Evolutionary conservation across 2,113 vertebrate genomes (phyloP).

Genomic region (Anseranas semipalmata): DNA sequence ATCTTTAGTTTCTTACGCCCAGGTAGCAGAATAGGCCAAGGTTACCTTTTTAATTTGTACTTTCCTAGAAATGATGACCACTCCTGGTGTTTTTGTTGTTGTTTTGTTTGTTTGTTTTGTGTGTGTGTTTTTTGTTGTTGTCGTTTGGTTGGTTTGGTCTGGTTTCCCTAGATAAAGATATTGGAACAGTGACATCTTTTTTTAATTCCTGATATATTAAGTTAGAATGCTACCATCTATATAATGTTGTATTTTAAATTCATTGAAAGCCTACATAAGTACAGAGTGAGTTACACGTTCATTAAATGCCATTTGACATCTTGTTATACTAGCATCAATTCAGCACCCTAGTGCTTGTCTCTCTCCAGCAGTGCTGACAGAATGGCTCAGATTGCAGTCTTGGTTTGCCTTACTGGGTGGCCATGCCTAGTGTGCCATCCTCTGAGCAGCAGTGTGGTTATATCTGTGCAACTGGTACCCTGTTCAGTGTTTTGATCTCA

Average conservation of each 20-base stretch:
- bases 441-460: not conserved
- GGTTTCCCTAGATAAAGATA: not conserved
- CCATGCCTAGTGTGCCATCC: not conserved
- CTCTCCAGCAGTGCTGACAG: no score
- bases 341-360: not conserved
- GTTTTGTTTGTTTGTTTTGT: not conserved
- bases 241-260: not conserved
- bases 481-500: not conserved
- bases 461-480: not conserved
- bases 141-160: no score
- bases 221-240: not conserved
- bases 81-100: not conserved
- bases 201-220: not conserved
- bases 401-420: not conserved
- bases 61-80: not conserved
- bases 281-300: not conserved
- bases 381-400: not conserved
- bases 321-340: not conserved
- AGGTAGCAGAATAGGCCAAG: not conserved
- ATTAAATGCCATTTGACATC: rapidly evolving
- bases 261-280: not conserved
- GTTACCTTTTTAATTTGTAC: not conserved
- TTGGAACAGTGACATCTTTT: not conserved
- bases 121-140: no score
- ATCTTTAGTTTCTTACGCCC: not conserved